Conservation (phyloP, 1,140 invertebrate genomes). For the Euwallacea similis region DNA sequence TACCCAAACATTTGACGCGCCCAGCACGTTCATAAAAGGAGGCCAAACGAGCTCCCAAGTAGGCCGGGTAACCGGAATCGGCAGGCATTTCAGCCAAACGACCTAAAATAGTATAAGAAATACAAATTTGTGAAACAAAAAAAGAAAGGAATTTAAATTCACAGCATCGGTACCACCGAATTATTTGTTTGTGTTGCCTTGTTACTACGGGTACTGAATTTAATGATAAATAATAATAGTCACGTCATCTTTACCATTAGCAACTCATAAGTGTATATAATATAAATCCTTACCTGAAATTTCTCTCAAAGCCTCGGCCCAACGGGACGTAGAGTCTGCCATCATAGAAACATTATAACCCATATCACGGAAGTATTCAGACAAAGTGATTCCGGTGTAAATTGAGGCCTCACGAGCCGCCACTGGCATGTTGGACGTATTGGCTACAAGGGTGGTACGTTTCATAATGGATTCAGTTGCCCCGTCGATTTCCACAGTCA, state of each 20-base stretch:
- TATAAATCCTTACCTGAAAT: constrained; percentile 70
- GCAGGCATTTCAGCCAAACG: constrained; percentile 99
- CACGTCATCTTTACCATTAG: background rate
- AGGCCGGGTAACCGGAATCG: constrained; percentile 98
- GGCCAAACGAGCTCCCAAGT: constrained; percentile 95
- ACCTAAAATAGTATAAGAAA: constrained; percentile 58
- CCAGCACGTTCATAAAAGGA: constrained; percentile 99
- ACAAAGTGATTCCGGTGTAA: constrained; percentile 97
- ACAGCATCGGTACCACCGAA: background rate
- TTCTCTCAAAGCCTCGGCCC: constrained; percentile 99
- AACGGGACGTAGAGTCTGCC: constrained; percentile 99
- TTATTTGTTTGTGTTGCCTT: too few species aligned
- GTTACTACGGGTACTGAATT: too few species aligned
- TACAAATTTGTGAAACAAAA: constrained; percentile 3
- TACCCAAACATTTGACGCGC: constrained; percentile 95
- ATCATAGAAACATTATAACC: constrained; percentile 99
- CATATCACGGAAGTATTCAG: constrained; percentile 99
- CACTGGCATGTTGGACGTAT: constrained; percentile 99
- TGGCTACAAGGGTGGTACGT: constrained; percentile 97
- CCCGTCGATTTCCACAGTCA: constrained; percentile 96
- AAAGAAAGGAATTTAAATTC: background rate
- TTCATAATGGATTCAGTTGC: constrained; percentile 99
- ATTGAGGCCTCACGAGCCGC: constrained; percentile 99
- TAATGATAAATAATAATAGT: background rate
- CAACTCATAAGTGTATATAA: background rate